phyloP scores from a whole-genome alignment of 2,888 invertebrate genomes.

The Zelleria hepariella region DNA sequence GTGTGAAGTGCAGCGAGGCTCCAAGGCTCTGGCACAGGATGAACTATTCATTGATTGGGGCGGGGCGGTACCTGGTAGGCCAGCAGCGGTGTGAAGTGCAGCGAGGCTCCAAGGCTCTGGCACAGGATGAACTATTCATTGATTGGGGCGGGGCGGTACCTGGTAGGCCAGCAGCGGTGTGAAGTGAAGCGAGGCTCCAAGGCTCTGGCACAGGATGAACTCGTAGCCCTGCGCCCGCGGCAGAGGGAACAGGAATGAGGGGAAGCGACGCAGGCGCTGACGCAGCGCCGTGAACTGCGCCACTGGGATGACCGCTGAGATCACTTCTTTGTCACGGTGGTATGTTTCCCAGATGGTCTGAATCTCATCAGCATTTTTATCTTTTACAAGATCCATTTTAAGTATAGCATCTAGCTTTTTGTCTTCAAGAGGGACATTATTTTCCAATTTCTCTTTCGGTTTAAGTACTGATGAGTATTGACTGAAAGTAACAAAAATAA shows the following conservation, averaged over 20 bases:
- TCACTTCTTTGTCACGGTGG: conserved; percentile 81
- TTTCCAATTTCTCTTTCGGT: conserved; percentile 67
- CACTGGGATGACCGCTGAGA: conserved; percentile 79
- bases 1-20: conserved; percentile 86
- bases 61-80: conserved; percentile 88
- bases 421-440: conserved; percentile 26
- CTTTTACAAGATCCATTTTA: conserved; percentile 81
- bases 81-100: conserved; percentile 88
- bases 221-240: conserved; percentile 89
- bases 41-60: too few species aligned
- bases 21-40: conserved; percentile 82
- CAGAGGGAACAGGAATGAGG: conserved; percentile 84
- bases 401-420: conserved; percentile 78
- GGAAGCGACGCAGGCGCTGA: conserved; percentile 70
- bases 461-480: conserved; percentile 76
- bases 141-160: too few species aligned
- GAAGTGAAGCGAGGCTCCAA: conserved; percentile 82
- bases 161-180: conserved; percentile 89
- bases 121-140: conserved; percentile 87
- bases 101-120: conserved; percentile 79
- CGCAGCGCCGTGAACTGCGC: conserved; percentile 73
- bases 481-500: conserved; percentile 33
- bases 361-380: conserved; percentile 81
- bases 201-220: conserved; percentile 84
- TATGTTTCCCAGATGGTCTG: conserved; percentile 84